Percentiles rank a stretch among this genome's conserved stretches.
phyloP scores from a whole-genome alignment of 35 echinoderm and acorn worm species.

The Apostichopus parvimensis region DNA sequence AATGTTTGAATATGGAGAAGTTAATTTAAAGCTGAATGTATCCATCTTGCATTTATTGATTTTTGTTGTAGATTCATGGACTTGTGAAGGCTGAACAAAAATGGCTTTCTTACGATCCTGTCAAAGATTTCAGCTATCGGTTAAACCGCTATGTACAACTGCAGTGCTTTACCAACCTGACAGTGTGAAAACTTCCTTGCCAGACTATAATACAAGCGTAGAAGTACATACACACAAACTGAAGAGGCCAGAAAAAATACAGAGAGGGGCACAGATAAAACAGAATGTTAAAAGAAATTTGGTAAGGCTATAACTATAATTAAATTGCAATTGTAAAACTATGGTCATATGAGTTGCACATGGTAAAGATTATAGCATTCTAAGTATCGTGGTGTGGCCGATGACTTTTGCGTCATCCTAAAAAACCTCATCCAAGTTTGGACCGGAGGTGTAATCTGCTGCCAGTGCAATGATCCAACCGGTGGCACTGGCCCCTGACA shows the following conservation, averaged over 20 bases:
- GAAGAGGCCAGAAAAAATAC: constrained; percentile 59
- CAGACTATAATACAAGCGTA: constrained; percentile 83
- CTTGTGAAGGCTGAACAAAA: background rate
- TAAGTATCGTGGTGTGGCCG: no score
- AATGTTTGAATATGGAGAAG: no score
- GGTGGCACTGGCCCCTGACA: background rate
- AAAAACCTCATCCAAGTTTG: no score
- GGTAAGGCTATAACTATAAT: background rate
- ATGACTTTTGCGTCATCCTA: no score
- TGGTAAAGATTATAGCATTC: no score
- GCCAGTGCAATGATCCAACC: background rate
- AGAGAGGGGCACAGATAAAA: background rate
- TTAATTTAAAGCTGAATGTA: no score
- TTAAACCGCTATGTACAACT: background rate
- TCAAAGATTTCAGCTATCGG: background rate
- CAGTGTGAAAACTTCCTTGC: constrained; percentile 23
- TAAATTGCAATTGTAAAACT: no score
- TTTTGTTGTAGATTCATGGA: no score
- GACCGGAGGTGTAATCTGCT: no score
- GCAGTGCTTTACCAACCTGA: background rate
- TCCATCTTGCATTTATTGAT: no score
- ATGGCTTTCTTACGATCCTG: background rate
- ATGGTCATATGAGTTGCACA: no score
- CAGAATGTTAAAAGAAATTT: background rate
- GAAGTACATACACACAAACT: constrained; percentile 76